phyloP scores from a whole-genome alignment of 2,113 vertebrate genomes.

The Tenebrosternarchus preto region DNA sequence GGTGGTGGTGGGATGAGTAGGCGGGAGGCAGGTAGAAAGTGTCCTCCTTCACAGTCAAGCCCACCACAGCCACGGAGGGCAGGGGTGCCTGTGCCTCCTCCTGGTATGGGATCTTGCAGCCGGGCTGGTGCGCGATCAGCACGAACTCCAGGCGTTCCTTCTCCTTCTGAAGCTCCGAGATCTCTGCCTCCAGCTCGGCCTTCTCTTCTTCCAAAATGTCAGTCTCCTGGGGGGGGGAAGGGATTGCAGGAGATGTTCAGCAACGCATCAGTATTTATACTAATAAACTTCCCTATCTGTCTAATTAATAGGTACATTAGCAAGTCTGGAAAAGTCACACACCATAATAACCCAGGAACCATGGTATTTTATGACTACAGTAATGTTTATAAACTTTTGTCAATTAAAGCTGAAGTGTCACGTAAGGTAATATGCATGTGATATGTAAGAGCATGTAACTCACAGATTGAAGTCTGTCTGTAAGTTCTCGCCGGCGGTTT shows the following conservation, averaged over 20 bases:
- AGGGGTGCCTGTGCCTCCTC: slow-evolving; percentile 68
- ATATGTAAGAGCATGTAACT: slow-evolving; percentile 60
- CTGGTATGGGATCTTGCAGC: slow-evolving; percentile 89
- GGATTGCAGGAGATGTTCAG: not conserved
- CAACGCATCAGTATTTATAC: not conserved
- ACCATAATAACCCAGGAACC: too few relatives aligned
- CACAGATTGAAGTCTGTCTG: slow-evolving; percentile 91
- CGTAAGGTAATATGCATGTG: not conserved
- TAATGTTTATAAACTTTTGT: not conserved
- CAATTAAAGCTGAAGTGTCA: not conserved
- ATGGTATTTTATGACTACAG: not conserved
- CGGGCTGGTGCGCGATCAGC: slow-evolving; percentile 89
- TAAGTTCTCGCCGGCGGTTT: slow-evolving; percentile 90
- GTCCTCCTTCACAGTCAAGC: slow-evolving; percentile 83
- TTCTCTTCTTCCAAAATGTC: slow-evolving; percentile 95
- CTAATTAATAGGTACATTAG: too few relatives aligned
- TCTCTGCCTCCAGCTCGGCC: slow-evolving; percentile 91
- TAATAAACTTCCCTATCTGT: too few relatives aligned
- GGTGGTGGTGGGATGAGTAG: slow-evolving; percentile 76
- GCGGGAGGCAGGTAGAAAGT: slow-evolving; percentile 80
- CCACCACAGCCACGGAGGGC: slow-evolving; percentile 72
- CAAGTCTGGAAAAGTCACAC: too few relatives aligned
- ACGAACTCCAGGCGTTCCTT: slow-evolving; percentile 94
- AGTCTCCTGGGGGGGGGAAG: slow-evolving; percentile 79
- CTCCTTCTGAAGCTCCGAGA: slow-evolving; percentile 93